These are phyloP conservation scores for Pelmatolapia mariae DNA, from an alignment of 2,113 vertebrate genomes.

Conservation along the genomic window DNA sequence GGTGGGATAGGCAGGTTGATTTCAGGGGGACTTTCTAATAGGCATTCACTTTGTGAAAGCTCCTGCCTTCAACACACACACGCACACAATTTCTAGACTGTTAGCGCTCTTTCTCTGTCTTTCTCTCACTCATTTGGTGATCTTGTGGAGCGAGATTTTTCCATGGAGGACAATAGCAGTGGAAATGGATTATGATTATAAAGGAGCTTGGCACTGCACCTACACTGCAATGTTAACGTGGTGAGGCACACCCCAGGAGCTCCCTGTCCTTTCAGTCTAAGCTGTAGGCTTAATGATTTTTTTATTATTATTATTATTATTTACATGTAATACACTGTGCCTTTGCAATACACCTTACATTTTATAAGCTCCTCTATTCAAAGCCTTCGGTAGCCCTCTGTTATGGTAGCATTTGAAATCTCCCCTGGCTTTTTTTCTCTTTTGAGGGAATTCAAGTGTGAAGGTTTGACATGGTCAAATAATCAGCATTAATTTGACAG, in stretches of 20 bases:
- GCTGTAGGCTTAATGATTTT: slow-evolving; percentile 15
- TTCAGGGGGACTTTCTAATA: slow-evolving; percentile 52
- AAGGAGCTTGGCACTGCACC: slow-evolving; percentile 32
- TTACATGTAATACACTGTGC: background rate
- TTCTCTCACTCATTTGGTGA: slow-evolving; percentile 50
- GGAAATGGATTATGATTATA: slow-evolving; percentile 70
- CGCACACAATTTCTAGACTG: background rate
- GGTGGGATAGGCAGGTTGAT: slow-evolving; percentile 39
- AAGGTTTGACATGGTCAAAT: slow-evolving; percentile 58
- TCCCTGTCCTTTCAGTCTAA: slow-evolving; percentile 23
- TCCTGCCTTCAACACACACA: background rate
- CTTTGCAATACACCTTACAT: background rate
- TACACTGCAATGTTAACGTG: slow-evolving; percentile 31
- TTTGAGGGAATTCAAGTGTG: slow-evolving; percentile 45
- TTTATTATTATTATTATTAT: background rate
- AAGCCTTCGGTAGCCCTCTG: background rate
- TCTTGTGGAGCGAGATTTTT: slow-evolving; percentile 48
- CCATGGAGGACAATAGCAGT: slow-evolving; percentile 60
- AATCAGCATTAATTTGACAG: slow-evolving; percentile 54
- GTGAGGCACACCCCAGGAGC: slow-evolving; percentile 12
- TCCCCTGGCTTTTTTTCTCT: slow-evolving; percentile 26
- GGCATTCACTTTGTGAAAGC: slow-evolving; percentile 41
- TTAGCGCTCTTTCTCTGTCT: slow-evolving; percentile 14
- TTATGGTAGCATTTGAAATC: slow-evolving; percentile 13
- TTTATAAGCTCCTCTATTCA: background rate